Percentiles rank a stretch among this genome's conserved stretches.
Conservation (phyloP, 1,140 invertebrate species). For the Trachelipus rathkii region DNA sequence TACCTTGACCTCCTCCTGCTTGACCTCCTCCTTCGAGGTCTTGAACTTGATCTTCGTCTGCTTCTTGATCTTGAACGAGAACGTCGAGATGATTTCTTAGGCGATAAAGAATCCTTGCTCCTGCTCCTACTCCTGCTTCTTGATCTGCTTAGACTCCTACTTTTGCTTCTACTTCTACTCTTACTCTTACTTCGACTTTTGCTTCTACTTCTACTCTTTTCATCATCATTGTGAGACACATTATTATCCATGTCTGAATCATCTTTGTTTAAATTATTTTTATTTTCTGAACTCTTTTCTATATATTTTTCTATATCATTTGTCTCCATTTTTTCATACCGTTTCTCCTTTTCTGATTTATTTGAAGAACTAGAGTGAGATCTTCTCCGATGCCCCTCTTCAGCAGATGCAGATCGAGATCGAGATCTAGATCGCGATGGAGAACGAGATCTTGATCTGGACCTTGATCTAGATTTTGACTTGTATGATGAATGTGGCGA, state of each 20-base stretch:
- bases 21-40: not conserved
- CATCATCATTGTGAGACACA: not conserved
- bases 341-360: not conserved
- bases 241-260: not conserved
- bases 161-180: not conserved
- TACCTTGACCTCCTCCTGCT: constrained; percentile 1
- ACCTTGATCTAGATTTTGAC: not conserved
- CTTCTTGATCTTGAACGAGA: constrained; percentile 1
- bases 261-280: not conserved
- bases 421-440: not conserved
- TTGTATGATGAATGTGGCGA: not conserved
- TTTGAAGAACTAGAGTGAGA: constrained; percentile 2
- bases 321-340: not conserved
- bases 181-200: not conserved
- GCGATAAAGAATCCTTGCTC: not conserved
- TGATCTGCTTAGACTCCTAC: not conserved
- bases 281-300: not conserved
- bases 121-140: not conserved
- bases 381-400: not conserved
- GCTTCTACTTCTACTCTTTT: not conserved
- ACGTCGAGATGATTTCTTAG: not conserved
- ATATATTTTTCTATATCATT: not conserved
- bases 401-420: not conserved
- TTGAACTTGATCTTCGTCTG: not conserved
- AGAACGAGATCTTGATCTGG: not conserved